phyloP scores from a whole-genome alignment of 2,113 vertebrate species.

The Catagonus wagneri region DNA sequence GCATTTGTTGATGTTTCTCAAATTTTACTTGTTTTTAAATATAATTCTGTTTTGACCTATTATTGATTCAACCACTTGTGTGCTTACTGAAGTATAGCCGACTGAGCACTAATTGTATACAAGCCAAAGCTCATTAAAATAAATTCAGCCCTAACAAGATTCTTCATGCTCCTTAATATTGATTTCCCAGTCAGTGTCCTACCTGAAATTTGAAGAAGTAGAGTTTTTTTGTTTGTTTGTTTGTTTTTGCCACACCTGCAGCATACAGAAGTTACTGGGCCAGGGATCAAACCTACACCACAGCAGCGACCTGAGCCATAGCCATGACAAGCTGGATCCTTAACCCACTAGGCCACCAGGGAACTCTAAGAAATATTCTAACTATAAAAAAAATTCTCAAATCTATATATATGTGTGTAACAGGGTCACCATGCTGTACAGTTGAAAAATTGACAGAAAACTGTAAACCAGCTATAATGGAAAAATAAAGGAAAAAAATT shows the following conservation, averaged over 20 bases:
- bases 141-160: conserved; percentile 40
- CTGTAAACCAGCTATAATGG: no score
- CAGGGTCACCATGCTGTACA: no score
- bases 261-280: no score
- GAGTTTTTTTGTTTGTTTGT: no score
- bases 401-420: no score
- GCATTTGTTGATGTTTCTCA: conserved; percentile 34
- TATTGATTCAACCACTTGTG: conserved; percentile 33
- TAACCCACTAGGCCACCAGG: no score
- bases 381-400: not conserved
- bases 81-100: conserved; percentile 1
- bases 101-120: not conserved
- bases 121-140: conserved; percentile 51
- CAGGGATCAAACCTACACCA: no score
- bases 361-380: not conserved
- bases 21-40: conserved; percentile 47
- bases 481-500: no score
- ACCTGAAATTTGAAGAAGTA: conserved; percentile 35
- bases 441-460: no score
- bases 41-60: conserved; percentile 38
- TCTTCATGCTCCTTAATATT: not conserved
- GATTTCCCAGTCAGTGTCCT: conserved; percentile 11
- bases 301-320: no score
- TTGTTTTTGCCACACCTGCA: no score
- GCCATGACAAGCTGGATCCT: no score